phyloP scores from a whole-genome alignment of 1,140 invertebrate genomes.

The Sinonovacula constricta region DNA sequence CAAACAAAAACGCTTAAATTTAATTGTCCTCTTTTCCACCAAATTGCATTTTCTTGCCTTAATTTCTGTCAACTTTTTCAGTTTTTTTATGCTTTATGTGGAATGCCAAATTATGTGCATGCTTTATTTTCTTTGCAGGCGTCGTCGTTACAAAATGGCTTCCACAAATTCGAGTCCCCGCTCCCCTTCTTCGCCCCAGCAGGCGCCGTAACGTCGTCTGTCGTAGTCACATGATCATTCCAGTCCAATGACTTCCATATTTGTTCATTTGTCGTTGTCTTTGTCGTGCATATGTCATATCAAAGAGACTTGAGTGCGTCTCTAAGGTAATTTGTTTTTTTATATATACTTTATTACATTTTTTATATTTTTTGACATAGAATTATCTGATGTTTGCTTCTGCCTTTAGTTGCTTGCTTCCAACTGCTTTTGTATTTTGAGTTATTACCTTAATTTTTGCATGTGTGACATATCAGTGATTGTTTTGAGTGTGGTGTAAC shows the following conservation, averaged over 20 bases:
- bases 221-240: constrained; percentile 55
- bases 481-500: too few relatives aligned
- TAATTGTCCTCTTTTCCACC: too few relatives aligned
- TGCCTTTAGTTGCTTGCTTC: constrained; percentile 12
- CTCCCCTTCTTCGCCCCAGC: constrained; percentile 67
- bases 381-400: constrained; percentile 8
- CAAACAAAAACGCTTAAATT: too few relatives aligned
- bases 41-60: too few relatives aligned
- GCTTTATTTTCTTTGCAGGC: constrained; percentile 69
- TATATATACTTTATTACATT: neutral
- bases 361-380: neutral
- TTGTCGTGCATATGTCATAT: constrained; percentile 30
- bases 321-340: neutral
- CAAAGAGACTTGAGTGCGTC: neutral
- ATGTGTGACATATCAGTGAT: too few relatives aligned
- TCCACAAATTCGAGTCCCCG: constrained; percentile 70
- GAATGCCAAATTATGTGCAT: constrained; percentile 50
- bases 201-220: constrained; percentile 55
- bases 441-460: neutral
- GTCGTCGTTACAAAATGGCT: constrained; percentile 75
- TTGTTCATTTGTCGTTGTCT: constrained; percentile 32
- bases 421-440: neutral
- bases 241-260: constrained; percentile 50
- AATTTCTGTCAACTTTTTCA: too few relatives aligned
- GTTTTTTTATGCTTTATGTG: too few relatives aligned